phyloP scores from a whole-genome alignment of 2,113 vertebrate genomes.

The Labeo catla region DNA sequence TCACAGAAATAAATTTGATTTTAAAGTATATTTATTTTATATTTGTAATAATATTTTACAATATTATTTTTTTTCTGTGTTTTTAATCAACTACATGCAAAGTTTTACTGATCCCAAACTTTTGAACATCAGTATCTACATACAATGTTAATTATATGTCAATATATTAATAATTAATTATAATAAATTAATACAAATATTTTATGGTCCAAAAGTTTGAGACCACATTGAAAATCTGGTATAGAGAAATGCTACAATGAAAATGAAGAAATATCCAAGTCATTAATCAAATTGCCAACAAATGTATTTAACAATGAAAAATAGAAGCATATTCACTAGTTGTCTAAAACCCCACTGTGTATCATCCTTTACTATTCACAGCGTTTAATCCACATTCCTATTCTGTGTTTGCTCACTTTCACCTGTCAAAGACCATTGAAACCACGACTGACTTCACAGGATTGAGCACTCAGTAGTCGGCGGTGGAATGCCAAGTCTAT shows the following conservation, averaged over 20 bases:
- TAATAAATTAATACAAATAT: too few species aligned
- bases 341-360: neutral
- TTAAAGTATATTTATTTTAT: too few species aligned
- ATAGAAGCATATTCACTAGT: neutral
- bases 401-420: conserved; percentile 6
- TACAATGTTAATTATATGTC: too few species aligned
- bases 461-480: conserved; percentile 70
- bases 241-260: too few species aligned
- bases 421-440: conserved; percentile 19
- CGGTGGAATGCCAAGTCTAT: conserved; percentile 67
- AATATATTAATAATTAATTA: too few species aligned
- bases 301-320: neutral
- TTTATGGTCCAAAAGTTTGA: neutral
- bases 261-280: too few species aligned
- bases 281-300: neutral
- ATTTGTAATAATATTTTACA: too few species aligned
- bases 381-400: conserved; percentile 13
- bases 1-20: too few species aligned
- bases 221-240: neutral
- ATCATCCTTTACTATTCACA: neutral
- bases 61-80: too few species aligned
- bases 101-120: too few species aligned
- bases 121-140: too few species aligned
- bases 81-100: too few species aligned
- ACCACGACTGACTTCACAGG: conserved; percentile 69